Evolutionary conservation across 1,140 invertebrate genomes (phyloP).

Genomic region (Drosophila triauraria): DNA sequence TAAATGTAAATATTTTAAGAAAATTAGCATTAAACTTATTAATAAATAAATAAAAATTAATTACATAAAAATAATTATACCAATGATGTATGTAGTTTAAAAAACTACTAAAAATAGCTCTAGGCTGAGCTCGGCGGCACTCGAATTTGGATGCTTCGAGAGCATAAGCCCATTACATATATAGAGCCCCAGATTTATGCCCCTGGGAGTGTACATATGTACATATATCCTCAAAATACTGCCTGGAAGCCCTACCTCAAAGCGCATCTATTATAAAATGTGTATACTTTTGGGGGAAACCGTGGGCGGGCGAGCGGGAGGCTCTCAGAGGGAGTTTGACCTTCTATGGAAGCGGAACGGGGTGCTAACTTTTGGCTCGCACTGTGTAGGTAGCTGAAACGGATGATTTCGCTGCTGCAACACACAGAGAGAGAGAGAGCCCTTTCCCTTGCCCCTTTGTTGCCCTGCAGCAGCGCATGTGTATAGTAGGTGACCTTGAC

Average conservation of each 20-base stretch:
- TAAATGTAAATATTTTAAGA: too few species aligned
- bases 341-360: not conserved
- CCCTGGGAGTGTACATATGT: not conserved
- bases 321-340: not conserved
- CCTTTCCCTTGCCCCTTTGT: constrained; percentile 27
- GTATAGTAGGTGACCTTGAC: constrained; percentile 85
- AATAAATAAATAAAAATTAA: not conserved
- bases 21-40: too few species aligned
- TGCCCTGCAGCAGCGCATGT: constrained; percentile 63
- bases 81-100: not conserved
- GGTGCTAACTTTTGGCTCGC: constrained; percentile 41
- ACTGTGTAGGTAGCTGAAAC: constrained; percentile 42
- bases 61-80: not conserved
- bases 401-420: constrained; percentile 36
- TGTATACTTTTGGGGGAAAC: constrained; percentile 46
- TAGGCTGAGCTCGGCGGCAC: constrained; percentile 16
- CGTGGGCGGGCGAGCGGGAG: not conserved
- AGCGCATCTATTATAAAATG: constrained; percentile 61
- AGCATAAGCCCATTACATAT: constrained; percentile 16
- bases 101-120: constrained; percentile 3
- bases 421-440: constrained; percentile 33
- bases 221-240: constrained; percentile 5
- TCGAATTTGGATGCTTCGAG: constrained; percentile 6
- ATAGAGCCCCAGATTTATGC: not conserved
- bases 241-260: constrained; percentile 10